These are phyloP conservation scores for Drosophila anceps DNA, from an alignment of 2,888 invertebrate genomes.

Conservation along the genomic window DNA sequence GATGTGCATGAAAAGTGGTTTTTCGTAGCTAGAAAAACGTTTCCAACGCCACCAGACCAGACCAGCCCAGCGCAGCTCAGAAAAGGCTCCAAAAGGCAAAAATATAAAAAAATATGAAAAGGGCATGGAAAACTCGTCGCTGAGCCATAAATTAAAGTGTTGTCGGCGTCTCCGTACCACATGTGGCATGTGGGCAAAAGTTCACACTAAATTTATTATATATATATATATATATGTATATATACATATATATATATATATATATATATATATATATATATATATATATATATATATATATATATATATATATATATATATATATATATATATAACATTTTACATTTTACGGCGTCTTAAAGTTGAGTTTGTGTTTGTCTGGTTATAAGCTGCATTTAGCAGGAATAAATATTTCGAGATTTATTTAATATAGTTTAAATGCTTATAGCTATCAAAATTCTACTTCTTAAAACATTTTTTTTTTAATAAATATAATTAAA, in stretches of 20 bases:
- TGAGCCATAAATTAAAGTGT: constrained; percentile 73
- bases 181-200: constrained; percentile 57
- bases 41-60: constrained; percentile 12
- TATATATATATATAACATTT: constrained; percentile 44
- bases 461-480: background rate
- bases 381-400: background rate
- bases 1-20: constrained; percentile 82
- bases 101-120: constrained; percentile 19
- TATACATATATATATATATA: constrained; percentile 45
- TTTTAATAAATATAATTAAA: background rate
- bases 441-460: background rate
- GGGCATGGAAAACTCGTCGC: constrained; percentile 59
- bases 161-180: constrained; percentile 60
- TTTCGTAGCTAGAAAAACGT: constrained; percentile 57
- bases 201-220: constrained; percentile 71
- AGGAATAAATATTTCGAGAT: too few species aligned
- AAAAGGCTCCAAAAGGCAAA: background rate
- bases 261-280: constrained; percentile 38
- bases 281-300: constrained; percentile 50
- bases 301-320: constrained; percentile 37
- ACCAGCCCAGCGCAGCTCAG: background rate
- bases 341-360: constrained; percentile 25
- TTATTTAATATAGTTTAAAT: background rate
- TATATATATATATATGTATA: constrained; percentile 32
- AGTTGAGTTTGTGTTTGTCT: background rate